These are phyloP conservation scores for Sarcophilus harrisii DNA, from an alignment of 2,797 vertebrate genomes.

Conservation along the genomic window DNA sequence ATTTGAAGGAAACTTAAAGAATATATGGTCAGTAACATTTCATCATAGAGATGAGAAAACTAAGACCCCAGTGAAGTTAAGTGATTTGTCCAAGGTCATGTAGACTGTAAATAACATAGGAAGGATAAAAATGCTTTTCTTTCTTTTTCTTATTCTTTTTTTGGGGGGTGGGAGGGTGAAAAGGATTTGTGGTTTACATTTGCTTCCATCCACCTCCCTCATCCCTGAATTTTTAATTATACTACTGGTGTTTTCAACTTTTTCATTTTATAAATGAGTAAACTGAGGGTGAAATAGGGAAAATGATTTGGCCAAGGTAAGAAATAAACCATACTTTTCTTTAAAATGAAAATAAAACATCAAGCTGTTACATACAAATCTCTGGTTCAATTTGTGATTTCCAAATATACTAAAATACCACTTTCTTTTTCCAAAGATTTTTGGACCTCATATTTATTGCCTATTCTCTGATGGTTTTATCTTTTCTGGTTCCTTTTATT, in stretches of 20 bases:
- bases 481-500: not conserved
- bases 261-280: not conserved
- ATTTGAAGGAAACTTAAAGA: not conserved
- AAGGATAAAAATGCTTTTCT: not conserved
- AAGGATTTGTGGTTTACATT: not conserved
- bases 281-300: not conserved
- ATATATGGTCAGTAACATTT: too few relatives aligned
- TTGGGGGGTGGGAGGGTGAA: not conserved
- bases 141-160: not conserved
- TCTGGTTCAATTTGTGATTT: conserved; percentile 22
- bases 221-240: not conserved
- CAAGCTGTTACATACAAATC: not conserved
- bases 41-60: not conserved
- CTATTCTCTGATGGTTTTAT: not conserved
- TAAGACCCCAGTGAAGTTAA: not conserved
- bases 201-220: not conserved
- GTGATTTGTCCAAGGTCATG: not conserved
- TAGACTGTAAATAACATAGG: not conserved
- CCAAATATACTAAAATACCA: not conserved
- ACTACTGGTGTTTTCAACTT: not conserved
- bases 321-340: conserved; percentile 7
- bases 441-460: not conserved
- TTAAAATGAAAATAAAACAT: conserved; percentile 45
- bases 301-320: not conserved
- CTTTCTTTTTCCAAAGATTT: conserved; percentile 15